A percentile compares a stretch with the other conserved stretches of the same genome.
Evolutionary conservation across 1,140 invertebrate genomes (phyloP).

Genomic region (Musca domestica): DNA sequence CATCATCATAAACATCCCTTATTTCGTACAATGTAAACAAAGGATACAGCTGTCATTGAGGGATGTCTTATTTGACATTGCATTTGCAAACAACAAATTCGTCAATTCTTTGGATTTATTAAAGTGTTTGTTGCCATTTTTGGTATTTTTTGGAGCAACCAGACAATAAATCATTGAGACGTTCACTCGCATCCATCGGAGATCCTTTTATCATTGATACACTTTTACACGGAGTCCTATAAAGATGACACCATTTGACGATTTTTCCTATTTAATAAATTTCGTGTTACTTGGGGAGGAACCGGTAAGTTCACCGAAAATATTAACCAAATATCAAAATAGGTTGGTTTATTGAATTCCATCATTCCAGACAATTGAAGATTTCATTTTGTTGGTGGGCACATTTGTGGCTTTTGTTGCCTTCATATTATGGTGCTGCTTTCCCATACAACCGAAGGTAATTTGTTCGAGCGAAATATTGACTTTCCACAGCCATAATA

Average conservation of each 20-base stretch:
- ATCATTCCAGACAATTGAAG: constrained; percentile 60
- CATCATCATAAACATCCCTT: too few species aligned
- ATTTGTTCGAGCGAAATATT: neutral
- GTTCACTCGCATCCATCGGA: too few species aligned
- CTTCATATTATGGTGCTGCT: constrained; percentile 65
- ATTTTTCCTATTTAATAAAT: constrained; percentile 62
- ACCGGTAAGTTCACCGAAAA: constrained; percentile 55
- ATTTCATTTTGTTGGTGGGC: constrained; percentile 63
- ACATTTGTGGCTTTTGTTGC: constrained; percentile 64
- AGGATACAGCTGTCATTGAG: too few species aligned
- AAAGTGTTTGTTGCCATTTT: too few species aligned
- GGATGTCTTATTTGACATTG: constrained; percentile 17
- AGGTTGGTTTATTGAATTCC: neutral
- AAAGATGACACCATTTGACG: constrained; percentile 62
- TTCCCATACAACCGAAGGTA: constrained; percentile 63
- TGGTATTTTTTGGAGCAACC: too few species aligned
- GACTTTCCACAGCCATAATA: neutral
- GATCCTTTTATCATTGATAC: too few species aligned
- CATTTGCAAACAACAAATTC: constrained; percentile 1
- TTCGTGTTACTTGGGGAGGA: constrained; percentile 62
- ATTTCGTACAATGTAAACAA: too few species aligned
- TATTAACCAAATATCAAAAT: neutral
- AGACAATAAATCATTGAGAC: too few species aligned
- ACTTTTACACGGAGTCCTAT: neutral
- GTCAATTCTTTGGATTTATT: too few species aligned